Evolutionary conservation across 2,888 invertebrate genomes (phyloP).

Genomic region (Rotaria macrura): DNA sequence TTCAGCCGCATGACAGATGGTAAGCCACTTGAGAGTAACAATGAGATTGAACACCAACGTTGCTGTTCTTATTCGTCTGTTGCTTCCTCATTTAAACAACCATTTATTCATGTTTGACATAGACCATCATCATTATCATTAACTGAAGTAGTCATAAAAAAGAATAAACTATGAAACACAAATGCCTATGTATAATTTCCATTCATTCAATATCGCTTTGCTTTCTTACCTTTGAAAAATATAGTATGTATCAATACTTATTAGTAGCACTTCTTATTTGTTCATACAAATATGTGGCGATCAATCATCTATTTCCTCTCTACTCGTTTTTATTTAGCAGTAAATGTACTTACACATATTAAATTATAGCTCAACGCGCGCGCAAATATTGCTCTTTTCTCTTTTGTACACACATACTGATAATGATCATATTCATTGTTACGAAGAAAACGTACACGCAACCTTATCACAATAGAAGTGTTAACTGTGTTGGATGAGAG

Average conservation of each 20-base stretch:
- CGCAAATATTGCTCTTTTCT: background rate
- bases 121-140: background rate
- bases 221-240: background rate
- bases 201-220: background rate
- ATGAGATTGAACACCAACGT: background rate
- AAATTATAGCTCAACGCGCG: background rate
- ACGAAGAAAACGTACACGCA: background rate
- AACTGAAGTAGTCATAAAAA: background rate
- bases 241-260: background rate
- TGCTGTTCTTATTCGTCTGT: background rate
- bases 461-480: background rate
- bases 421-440: background rate
- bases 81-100: background rate
- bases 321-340: background rate
- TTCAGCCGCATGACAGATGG: background rate
- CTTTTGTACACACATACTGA: background rate
- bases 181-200: background rate
- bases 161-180: too few relatives aligned
- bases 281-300: background rate
- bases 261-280: background rate
- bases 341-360: conserved; percentile 5
- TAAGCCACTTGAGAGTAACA: background rate
- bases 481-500: background rate
- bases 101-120: background rate
- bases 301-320: background rate